Evolutionary conservation across 2,888 invertebrate species (phyloP).

Genomic region (Oscheius sp.): DNA sequence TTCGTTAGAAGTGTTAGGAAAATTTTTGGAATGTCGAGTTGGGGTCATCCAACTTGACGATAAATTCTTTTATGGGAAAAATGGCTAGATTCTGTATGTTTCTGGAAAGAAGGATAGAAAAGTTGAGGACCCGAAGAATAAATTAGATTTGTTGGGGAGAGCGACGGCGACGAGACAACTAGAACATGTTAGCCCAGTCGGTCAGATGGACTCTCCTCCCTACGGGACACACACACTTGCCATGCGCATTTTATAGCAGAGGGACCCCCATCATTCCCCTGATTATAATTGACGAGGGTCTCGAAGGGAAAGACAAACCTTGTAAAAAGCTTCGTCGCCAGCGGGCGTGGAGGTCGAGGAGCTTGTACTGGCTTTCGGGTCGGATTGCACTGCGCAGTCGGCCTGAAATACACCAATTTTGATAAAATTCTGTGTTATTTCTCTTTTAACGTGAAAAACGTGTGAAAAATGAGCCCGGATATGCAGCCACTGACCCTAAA

Average conservation of each 20-base stretch:
- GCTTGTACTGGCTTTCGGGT: slow-evolving; percentile 38
- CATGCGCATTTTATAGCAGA: slow-evolving; percentile 9
- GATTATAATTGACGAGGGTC: too few relatives aligned
- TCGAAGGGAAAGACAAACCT: slow-evolving; percentile 2
- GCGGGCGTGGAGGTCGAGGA: slow-evolving; percentile 5
- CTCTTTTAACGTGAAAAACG: not conserved
- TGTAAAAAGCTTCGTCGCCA: slow-evolving; percentile 7
- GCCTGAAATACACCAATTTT: slow-evolving; percentile 37
- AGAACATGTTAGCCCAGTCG: not conserved
- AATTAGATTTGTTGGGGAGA: slow-evolving; percentile 31
- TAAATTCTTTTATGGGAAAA: too few relatives aligned
- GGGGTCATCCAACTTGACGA: too few relatives aligned
- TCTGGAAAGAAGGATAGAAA: not conserved
- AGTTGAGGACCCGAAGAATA: slow-evolving; percentile 21
- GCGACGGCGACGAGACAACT: not conserved
- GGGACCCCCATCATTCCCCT: slow-evolving; percentile 4
- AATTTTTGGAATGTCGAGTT: too few relatives aligned
- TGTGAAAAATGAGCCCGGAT: not conserved
- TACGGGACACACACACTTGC: slow-evolving; percentile 10
- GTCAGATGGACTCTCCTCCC: not conserved
- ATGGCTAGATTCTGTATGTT: too few relatives aligned
- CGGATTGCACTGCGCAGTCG: slow-evolving; percentile 50
- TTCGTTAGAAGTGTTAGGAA: too few relatives aligned
- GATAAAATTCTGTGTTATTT: not conserved
- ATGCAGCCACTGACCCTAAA: not conserved